phyloP scores from a whole-genome alignment of 2,113 vertebrate genomes.

The Spizaetus ornatus region DNA sequence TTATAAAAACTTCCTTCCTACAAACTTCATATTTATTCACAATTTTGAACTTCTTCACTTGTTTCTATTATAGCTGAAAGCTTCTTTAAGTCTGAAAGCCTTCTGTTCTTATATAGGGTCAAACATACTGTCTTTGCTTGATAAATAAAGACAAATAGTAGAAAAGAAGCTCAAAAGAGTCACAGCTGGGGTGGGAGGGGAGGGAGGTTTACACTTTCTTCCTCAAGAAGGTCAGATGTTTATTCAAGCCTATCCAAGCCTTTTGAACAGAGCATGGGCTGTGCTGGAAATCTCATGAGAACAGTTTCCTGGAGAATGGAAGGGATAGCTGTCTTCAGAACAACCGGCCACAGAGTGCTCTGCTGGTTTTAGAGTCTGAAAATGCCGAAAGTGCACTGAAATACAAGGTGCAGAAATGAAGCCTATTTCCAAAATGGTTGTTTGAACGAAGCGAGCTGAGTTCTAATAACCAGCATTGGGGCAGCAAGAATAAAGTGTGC shows the following conservation, averaged over 20 bases:
- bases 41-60: neutral
- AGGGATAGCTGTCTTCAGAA: neutral
- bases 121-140: neutral
- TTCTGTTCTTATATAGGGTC: neutral
- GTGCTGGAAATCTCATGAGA: conserved; percentile 25
- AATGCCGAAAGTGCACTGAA: neutral
- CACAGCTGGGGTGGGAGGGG: neutral
- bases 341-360: rapidly evolving
- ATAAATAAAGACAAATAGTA: conserved; percentile 37
- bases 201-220: conserved; percentile 15
- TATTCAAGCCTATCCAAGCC: conserved; percentile 30
- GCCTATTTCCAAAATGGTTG: neutral
- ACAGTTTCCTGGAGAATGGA: neutral
- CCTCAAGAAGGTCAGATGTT: conserved; percentile 8
- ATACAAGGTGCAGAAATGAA: neutral
- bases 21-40: neutral
- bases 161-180: conserved; percentile 16
- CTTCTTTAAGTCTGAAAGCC: neutral
- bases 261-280: conserved; percentile 12
- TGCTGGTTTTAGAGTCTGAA: neutral
- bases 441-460: neutral
- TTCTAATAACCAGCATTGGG: neutral
- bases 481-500: neutral
- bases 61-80: neutral
- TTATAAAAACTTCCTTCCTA: neutral